Conservation (phyloP, 2,797 vertebrate species). For the Premnoplex brunnescens region DNA sequence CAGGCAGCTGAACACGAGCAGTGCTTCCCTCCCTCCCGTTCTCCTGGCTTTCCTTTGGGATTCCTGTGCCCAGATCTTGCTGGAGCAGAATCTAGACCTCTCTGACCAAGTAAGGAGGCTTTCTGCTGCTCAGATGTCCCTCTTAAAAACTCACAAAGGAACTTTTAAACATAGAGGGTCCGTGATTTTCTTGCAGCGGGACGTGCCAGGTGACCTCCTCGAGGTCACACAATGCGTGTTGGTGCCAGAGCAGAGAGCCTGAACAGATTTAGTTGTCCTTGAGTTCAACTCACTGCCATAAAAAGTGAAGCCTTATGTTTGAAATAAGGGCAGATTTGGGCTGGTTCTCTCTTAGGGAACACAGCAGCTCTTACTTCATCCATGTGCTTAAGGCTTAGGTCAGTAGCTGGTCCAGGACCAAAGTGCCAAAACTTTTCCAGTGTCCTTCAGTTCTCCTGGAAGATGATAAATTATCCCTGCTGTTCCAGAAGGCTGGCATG, state of each 20-base stretch:
- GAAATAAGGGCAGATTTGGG: background rate
- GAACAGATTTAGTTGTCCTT: background rate
- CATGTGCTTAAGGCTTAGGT: background rate
- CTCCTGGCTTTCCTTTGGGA: accelerated
- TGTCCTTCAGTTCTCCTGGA: background rate
- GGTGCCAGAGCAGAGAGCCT: background rate
- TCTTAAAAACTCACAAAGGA: background rate
- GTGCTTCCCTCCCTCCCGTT: background rate
- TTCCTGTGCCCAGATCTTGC: background rate
- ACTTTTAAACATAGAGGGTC: background rate
- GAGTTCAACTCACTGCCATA: background rate
- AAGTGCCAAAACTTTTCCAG: background rate
- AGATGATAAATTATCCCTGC: background rate
- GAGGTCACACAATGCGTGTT: background rate
- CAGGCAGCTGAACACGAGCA: background rate
- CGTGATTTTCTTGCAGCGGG: accelerated
- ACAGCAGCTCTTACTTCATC: background rate
- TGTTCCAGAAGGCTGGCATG: background rate
- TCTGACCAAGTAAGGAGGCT: background rate
- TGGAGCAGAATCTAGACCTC: background rate
- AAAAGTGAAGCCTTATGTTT: background rate
- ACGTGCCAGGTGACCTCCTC: background rate
- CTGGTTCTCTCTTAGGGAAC: background rate
- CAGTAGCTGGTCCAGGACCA: background rate
- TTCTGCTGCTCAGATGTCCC: background rate